Percentiles rank a stretch among this genome's conserved stretches.
phyloP scores from a whole-genome alignment of 2,113 vertebrate genomes.

The Oryzias woworae region DNA sequence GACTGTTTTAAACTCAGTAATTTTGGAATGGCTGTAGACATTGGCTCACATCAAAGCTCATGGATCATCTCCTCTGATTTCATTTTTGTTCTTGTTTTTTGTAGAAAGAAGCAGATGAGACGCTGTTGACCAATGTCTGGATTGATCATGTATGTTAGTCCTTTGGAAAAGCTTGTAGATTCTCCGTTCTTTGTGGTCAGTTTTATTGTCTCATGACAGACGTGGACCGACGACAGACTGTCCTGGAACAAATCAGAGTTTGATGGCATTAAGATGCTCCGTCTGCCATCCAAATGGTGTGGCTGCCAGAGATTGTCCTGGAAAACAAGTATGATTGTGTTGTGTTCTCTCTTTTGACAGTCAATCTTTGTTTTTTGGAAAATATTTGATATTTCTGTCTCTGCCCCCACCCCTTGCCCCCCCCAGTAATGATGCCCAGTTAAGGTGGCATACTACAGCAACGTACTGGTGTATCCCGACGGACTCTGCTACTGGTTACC shows the following conservation, averaged over 20 bases:
- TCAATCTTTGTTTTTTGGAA: not conserved
- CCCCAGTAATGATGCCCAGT: conserved; percentile 89
- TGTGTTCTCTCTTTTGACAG: no score
- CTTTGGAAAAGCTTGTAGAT: not conserved
- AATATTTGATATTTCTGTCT: not conserved
- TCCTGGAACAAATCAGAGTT: conserved; percentile 84
- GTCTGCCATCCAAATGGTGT: conserved; percentile 86
- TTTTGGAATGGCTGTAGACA: no score
- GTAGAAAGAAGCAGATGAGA: conserved; percentile 95
- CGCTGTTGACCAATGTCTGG: conserved; percentile 89
- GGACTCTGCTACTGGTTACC: conserved; percentile 89
- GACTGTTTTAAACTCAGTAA: no score
- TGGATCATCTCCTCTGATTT: not conserved
- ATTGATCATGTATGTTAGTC: conserved; percentile 85
- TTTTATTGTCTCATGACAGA: conserved; percentile 33
- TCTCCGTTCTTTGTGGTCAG: not conserved
- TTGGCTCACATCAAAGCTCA: no score
- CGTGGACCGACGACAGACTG: conserved; percentile 81
- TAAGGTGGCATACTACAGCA: conserved; percentile 87
- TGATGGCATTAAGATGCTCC: conserved; percentile 80
- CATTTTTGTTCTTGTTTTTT: conserved; percentile 1
- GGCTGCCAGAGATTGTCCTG: conserved; percentile 93
- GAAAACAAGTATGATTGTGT: conserved; percentile 88
- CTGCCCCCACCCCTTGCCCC: not conserved
- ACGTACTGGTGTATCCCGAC: conserved; percentile 71